Conservation (phyloP, 2,797 vertebrate genomes). For the Heteromormyrus szaboi region DNA sequence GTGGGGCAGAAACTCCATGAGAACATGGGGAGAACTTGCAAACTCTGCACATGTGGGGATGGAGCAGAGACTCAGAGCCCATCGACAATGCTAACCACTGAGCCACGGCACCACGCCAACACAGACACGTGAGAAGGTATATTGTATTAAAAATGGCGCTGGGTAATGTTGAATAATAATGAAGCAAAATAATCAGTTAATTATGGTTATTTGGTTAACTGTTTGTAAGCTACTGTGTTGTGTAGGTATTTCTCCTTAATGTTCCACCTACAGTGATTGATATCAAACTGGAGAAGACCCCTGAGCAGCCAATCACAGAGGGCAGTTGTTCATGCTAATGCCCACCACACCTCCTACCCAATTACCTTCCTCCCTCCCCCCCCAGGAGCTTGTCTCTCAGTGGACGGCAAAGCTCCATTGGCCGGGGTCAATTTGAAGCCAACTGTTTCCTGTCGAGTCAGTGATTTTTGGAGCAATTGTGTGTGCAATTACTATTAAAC, state of each 20-base stretch:
- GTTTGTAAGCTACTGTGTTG: not conserved
- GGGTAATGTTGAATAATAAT: not conserved
- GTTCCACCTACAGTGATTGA: constrained; percentile 68
- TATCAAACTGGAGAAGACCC: constrained; percentile 85
- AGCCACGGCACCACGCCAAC: not conserved
- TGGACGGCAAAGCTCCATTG: constrained; percentile 61
- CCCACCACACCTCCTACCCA: constrained; percentile 46
- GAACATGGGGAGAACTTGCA: not conserved
- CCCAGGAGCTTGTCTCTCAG: constrained; percentile 70
- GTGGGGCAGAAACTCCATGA: not conserved
- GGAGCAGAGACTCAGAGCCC: not conserved
- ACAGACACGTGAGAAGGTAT: not conserved
- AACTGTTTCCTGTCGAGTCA: constrained; percentile 64
- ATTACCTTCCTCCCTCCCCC: constrained; percentile 47
- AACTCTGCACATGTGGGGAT: not conserved
- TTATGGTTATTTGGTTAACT: not conserved
- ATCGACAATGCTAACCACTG: not conserved
- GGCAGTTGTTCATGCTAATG: constrained; percentile 85
- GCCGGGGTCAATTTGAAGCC: constrained; percentile 32
- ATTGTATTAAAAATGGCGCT: not conserved
- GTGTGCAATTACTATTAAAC: constrained; percentile 68
- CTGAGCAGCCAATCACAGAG: constrained; percentile 82
- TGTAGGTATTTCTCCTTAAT: constrained; percentile 4
- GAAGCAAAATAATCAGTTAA: not conserved
- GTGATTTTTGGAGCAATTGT: constrained; percentile 73